These are phyloP conservation scores for Planiliza haematocheilus DNA, from an alignment of 2,113 vertebrate genomes.

Conservation along the genomic window DNA sequence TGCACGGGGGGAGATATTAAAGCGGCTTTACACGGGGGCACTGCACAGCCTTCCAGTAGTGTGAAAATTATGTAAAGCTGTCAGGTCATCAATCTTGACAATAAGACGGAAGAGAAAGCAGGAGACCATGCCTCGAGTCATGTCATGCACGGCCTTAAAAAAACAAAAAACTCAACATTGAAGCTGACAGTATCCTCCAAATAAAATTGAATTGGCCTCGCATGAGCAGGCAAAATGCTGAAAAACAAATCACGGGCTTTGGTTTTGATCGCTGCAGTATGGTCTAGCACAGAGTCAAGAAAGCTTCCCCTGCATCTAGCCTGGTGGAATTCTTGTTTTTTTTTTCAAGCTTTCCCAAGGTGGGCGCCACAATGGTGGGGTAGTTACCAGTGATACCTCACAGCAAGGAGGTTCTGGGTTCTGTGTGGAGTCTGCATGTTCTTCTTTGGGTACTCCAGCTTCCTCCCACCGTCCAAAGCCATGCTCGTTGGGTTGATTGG, in stretches of 20 bases:
- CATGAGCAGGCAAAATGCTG: not conserved
- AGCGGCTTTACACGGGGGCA: not conserved
- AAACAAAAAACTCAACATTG: not conserved
- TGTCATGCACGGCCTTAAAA: not conserved
- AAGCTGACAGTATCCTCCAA: not conserved
- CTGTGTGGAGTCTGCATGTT: too few species aligned
- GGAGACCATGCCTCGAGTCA: not conserved
- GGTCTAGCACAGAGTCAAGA: not conserved
- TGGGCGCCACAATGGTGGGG: too few species aligned
- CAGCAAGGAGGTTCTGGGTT: too few species aligned
- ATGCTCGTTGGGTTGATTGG: too few species aligned
- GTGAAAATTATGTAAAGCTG: slow-evolving; percentile 1
- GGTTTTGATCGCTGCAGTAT: not conserved
- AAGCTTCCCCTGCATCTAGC: not conserved
- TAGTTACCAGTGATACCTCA: too few species aligned
- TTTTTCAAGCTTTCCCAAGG: too few species aligned
- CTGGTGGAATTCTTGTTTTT: too few species aligned
- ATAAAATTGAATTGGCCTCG: slow-evolving; percentile 12
- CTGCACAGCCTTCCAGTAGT: not conserved
- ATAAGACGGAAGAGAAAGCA: not conserved
- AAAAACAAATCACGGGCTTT: slow-evolving; percentile 11
- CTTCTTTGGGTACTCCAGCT: too few species aligned
- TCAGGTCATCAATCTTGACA: not conserved
- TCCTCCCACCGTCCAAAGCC: too few species aligned
- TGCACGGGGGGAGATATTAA: not conserved